Evolutionary conservation across 2,888 invertebrate species (phyloP).

Genomic region (Teleogryllus oceanicus): DNA sequence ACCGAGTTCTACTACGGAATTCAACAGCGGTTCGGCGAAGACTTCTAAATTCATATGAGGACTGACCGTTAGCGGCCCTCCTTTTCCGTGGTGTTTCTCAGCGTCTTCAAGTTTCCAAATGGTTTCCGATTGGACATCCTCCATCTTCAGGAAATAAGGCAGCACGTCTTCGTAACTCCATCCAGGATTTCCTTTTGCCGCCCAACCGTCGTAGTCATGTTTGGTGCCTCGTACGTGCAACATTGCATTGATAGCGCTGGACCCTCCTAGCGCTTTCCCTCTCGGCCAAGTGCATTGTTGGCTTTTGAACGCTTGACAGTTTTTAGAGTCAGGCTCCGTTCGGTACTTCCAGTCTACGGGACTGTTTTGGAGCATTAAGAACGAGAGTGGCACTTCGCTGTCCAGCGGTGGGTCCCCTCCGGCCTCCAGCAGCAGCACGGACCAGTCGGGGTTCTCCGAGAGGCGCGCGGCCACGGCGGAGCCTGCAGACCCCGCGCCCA

Average conservation of each 20-base stretch:
- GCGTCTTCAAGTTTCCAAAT: slow-evolving; percentile 55
- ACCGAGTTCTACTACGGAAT: slow-evolving; percentile 52
- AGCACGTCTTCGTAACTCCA: slow-evolving; percentile 57
- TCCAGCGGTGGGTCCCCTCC: slow-evolving; percentile 51
- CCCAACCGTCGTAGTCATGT: slow-evolving; percentile 64
- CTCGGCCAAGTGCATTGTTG: slow-evolving; percentile 54
- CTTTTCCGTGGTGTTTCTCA: slow-evolving; percentile 49
- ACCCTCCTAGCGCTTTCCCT: slow-evolving; percentile 64
- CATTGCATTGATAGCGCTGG: slow-evolving; percentile 63
- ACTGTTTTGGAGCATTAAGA: slow-evolving; percentile 42
- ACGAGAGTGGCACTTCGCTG: slow-evolving; percentile 49
- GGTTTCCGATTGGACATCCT: slow-evolving; percentile 50
- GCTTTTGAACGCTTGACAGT: slow-evolving; percentile 45
- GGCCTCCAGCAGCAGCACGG: slow-evolving; percentile 53
- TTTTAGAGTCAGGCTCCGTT: slow-evolving; percentile 49
- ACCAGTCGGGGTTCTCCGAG: background rate
- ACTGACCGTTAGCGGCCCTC: slow-evolving; percentile 52
- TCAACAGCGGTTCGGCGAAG: slow-evolving; percentile 47
- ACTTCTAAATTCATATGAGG: slow-evolving; percentile 50
- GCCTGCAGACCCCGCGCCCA: slow-evolving; percentile 21
- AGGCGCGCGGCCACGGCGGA: background rate
- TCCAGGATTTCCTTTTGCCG: slow-evolving; percentile 55
- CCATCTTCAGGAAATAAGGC: slow-evolving; percentile 49
- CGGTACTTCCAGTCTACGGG: slow-evolving; percentile 51
- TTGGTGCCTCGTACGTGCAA: slow-evolving; percentile 62